These are phyloP conservation scores for Nixonia krombeini DNA, from an alignment of 1,140 invertebrate genomes.

Conservation along the genomic window DNA sequence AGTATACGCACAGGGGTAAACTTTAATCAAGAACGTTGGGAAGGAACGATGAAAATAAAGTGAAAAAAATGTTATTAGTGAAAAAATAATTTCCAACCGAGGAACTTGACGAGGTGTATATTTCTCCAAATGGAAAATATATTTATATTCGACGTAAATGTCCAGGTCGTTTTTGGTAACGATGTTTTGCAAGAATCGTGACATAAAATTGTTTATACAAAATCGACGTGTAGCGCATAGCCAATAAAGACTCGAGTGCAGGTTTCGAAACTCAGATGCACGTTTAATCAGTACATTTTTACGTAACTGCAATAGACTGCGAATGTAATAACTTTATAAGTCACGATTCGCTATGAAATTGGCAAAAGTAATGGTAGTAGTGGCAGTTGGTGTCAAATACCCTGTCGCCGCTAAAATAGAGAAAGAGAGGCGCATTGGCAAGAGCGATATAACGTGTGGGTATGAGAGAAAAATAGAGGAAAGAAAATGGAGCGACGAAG, in stretches of 20 bases:
- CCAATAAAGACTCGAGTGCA: no score
- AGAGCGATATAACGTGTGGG: constrained; percentile 48
- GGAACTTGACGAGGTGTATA: no score
- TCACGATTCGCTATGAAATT: constrained; percentile 33
- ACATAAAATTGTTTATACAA: no score
- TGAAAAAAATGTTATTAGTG: background rate
- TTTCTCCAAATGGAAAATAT: no score
- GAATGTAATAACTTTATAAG: constrained; percentile 58
- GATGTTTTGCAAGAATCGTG: no score
- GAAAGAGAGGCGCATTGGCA: constrained; percentile 36
- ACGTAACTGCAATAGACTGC: constrained; percentile 8
- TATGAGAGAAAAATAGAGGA: constrained; percentile 46
- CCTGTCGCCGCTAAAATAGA: constrained; percentile 36
- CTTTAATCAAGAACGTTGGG: constrained; percentile 55
- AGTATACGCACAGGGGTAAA: constrained; percentile 32
- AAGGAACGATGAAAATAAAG: constrained; percentile 24
- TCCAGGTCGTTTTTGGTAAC: no score
- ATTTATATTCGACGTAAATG: no score
- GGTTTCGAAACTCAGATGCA: constrained; percentile 51
- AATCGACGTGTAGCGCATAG: no score
- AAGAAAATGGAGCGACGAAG: constrained; percentile 41
- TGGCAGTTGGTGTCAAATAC: constrained; percentile 45
- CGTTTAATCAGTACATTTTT: background rate
- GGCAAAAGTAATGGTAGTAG: background rate
- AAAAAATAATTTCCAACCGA: no score